Conservation (phyloP, 2,113 vertebrate genomes). For the Saguinus midas region DNA sequence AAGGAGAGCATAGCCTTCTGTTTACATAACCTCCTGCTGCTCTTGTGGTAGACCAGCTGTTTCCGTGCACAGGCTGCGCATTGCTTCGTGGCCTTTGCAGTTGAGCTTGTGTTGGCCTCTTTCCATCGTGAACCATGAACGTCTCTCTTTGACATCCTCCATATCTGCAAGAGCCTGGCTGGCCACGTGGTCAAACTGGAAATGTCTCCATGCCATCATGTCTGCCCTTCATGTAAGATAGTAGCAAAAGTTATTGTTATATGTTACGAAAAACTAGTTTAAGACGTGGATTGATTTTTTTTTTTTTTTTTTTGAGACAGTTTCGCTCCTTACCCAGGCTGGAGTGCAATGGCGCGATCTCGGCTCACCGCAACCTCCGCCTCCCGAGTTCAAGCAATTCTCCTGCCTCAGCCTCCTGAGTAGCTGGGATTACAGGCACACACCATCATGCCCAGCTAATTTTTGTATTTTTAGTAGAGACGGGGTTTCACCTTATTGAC, state of each 20-base stretch:
- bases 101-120: neutral
- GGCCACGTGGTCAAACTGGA: neutral
- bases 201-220: accelerated
- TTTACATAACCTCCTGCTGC: neutral
- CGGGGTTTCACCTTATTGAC: no score
- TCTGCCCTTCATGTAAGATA: neutral
- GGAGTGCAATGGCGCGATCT: no score
- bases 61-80: accelerated
- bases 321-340: no score
- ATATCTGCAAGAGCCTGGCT: neutral
- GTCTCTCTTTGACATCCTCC: accelerated
- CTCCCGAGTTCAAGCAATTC: no score
- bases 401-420: no score
- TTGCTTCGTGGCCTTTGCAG: accelerated
- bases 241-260: neutral
- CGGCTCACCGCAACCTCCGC: no score
- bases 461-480: no score
- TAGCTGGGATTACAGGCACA: no score
- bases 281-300: neutral
- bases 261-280: accelerated
- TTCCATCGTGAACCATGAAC: accelerated
- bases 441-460: no score
- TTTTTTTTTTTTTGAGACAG: no score
- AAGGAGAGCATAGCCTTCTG: accelerated
- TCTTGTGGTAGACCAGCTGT: neutral